These are phyloP conservation scores for Sebastiscus tertius DNA, from an alignment of 2,797 vertebrate genomes.

Conservation along the genomic window DNA sequence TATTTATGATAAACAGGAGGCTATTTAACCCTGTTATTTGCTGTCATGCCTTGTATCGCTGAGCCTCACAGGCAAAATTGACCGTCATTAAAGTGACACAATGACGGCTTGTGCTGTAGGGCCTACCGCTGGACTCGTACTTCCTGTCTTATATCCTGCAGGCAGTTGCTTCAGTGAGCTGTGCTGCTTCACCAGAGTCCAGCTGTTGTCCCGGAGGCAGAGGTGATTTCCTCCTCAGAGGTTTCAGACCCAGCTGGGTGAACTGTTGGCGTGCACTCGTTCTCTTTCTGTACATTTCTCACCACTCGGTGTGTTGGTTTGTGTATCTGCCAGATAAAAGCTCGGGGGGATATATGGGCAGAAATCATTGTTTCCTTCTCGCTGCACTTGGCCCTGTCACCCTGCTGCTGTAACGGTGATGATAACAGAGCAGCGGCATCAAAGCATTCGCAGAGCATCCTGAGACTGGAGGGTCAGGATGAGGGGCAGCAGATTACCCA, in stretches of 20 bases:
- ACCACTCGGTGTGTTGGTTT: background rate
- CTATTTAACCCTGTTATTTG: background rate
- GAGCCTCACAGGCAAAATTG: conserved; percentile 14
- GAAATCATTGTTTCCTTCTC: conserved; percentile 3
- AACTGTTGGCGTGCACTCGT: background rate
- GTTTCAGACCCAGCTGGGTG: conserved; percentile 16
- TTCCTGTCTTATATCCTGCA: conserved; percentile 47
- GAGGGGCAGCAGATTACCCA: background rate
- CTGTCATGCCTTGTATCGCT: background rate
- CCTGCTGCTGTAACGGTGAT: conserved; percentile 35
- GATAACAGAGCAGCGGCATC: conserved; percentile 41
- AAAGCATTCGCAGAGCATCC: conserved; percentile 36
- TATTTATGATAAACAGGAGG: background rate
- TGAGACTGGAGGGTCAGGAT: conserved; percentile 18
- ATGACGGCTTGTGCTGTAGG: conserved; percentile 31
- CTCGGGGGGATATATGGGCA: background rate
- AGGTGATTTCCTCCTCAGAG: conserved; percentile 43
- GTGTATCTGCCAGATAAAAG: background rate
- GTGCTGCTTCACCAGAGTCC: conserved; percentile 32
- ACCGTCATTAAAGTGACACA: conserved; percentile 25
- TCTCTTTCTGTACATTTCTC: background rate
- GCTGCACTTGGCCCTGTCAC: conserved; percentile 2
- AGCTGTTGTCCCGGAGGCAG: conserved; percentile 49
- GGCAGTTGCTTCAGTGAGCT: conserved; percentile 28
- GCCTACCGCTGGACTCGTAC: conserved; percentile 4